Percentiles rank a stretch among this genome's conserved stretches.
Conservation (phyloP, 2,888 invertebrate species). For the Lasioglossum calceatum region DNA sequence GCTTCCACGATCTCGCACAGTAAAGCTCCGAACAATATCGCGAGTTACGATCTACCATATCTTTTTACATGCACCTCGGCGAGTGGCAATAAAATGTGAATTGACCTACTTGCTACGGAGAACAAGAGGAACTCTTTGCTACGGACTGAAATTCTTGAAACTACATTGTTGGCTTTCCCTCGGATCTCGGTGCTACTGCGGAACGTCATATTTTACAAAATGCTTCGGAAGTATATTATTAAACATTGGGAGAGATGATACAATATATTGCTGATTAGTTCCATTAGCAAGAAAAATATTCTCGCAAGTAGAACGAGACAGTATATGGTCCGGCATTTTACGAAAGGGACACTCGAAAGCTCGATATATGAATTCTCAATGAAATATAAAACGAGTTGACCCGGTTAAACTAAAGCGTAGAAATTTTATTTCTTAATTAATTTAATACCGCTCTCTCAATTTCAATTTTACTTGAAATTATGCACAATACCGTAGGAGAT, state of each 20-base stretch:
- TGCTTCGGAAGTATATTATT: neutral
- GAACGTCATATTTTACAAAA: neutral
- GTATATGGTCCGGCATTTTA: neutral
- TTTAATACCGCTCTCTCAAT: neutral
- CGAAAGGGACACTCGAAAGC: neutral
- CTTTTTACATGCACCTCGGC: neutral
- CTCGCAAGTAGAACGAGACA: neutral
- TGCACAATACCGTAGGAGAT: too few relatives aligned
- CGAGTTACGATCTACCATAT: constrained; percentile 32
- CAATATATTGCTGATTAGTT: neutral
- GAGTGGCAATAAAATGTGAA: neutral
- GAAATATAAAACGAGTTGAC: neutral
- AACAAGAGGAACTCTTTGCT: neutral
- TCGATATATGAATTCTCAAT: neutral
- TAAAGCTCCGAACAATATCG: constrained; percentile 38
- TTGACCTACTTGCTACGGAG: neutral
- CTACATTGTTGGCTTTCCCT: neutral
- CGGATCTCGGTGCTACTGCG: neutral
- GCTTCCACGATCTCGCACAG: neutral
- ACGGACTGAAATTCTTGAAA: neutral
- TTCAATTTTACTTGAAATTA: neutral
- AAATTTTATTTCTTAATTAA: neutral
- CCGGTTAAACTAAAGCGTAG: neutral
- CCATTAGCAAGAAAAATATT: neutral
- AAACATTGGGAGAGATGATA: neutral